phyloP scores from a whole-genome alignment of 2,888 invertebrate species.

The Tricholauxania praeusta region DNA sequence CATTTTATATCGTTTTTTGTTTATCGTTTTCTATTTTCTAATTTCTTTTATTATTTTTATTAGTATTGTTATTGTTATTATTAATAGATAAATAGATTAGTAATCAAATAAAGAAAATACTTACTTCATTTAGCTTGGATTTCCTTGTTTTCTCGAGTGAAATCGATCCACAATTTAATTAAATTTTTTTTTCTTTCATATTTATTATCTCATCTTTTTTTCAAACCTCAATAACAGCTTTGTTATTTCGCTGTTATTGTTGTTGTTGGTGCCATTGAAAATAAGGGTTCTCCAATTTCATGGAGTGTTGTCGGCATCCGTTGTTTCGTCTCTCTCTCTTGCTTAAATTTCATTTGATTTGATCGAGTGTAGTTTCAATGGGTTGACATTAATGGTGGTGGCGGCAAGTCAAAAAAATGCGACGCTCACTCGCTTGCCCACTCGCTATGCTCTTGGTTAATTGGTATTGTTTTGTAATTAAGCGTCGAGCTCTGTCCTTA shows the following conservation, averaged over 20 bases:
- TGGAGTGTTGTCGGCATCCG: background rate
- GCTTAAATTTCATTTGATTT: constrained; percentile 4
- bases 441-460: background rate
- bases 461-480: constrained; percentile 28
- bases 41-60: background rate
- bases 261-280: background rate
- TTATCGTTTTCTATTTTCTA: constrained; percentile 7
- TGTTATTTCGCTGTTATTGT: background rate
- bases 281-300: constrained; percentile 23
- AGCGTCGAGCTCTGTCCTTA: constrained; percentile 16
- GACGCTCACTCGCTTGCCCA: too few species aligned
- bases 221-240: constrained; percentile 5
- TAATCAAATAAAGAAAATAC: constrained; percentile 25
- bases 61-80: constrained; percentile 13
- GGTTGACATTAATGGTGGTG: constrained; percentile 12
- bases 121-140: constrained; percentile 24
- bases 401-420: too few species aligned
- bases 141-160: constrained; percentile 5
- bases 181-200: background rate
- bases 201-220: constrained; percentile 4
- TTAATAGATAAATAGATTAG: constrained; percentile 32
- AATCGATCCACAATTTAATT: constrained; percentile 16
- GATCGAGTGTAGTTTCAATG: background rate
- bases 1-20: background rate
- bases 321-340: too few species aligned